Evolutionary conservation across 2,113 vertebrate species (phyloP).

Genomic region (Chunga burmeisteri): DNA sequence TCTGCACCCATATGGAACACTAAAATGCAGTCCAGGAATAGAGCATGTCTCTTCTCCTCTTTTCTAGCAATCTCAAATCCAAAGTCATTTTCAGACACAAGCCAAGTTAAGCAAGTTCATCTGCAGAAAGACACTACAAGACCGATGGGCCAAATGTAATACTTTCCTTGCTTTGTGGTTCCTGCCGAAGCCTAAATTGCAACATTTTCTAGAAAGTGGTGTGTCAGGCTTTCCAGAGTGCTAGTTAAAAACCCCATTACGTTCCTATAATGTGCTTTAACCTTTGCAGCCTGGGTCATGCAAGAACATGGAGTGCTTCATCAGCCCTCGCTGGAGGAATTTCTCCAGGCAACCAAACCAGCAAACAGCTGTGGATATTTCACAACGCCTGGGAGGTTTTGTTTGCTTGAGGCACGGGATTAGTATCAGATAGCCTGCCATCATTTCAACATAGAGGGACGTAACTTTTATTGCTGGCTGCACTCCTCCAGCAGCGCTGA

Average conservation of each 20-base stretch:
- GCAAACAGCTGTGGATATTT: neutral
- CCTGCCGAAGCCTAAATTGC: neutral
- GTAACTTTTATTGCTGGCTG: neutral
- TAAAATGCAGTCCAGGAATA: slow-evolving; percentile 66
- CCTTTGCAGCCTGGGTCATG: neutral
- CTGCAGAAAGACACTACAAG: neutral
- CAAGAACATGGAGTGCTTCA: neutral
- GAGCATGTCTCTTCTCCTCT: slow-evolving; percentile 45
- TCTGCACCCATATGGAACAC: slow-evolving; percentile 66
- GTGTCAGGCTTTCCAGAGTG: neutral
- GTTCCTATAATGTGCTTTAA: neutral
- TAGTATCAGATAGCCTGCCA: slow-evolving; percentile 2
- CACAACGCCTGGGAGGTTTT: neutral
- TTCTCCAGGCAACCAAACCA: slow-evolving; percentile 16
- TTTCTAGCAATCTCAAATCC: slow-evolving; percentile 23
- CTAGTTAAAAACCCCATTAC: neutral
- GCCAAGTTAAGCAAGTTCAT: neutral
- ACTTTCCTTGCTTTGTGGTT: slow-evolving; percentile 28
- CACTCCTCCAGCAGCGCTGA: accelerated
- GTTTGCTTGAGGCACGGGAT: slow-evolving; percentile 15
- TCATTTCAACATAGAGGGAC: neutral
- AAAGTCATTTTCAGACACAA: neutral
- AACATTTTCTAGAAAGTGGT: neutral
- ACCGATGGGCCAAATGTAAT: neutral
- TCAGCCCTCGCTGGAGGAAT: neutral